Percentiles rank a stretch among this genome's conserved stretches.
phyloP scores from a whole-genome alignment of 2,113 vertebrate genomes.

The Nerophis lumbriciformis region DNA sequence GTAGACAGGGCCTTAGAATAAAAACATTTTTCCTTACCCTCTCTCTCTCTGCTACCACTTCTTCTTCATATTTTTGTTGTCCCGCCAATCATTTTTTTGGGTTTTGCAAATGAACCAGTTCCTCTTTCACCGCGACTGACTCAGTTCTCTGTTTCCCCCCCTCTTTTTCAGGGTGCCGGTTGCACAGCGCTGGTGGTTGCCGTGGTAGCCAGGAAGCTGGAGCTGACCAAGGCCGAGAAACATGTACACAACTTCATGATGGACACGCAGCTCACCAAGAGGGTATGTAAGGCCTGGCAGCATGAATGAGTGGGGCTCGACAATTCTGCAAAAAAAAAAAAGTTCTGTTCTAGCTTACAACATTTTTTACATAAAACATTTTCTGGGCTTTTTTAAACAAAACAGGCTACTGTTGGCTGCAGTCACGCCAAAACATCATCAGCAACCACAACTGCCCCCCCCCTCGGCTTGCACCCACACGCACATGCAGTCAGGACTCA shows the following conservation, averaged over 20 bases:
- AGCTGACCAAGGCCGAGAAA: conserved; percentile 97
- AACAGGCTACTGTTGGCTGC: no score
- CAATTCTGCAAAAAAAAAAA: no score
- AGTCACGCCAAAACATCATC: no score
- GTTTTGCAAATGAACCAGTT: conserved; percentile 40
- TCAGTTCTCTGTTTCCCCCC: conserved; percentile 29
- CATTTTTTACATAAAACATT: no score
- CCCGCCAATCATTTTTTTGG: conserved; percentile 41
- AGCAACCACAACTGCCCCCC: no score
- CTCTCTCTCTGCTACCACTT: conserved; percentile 44
- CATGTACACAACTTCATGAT: conserved; percentile 99
- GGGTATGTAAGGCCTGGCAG: conserved; percentile 75
- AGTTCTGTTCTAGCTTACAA: no score
- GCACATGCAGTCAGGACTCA: no score
- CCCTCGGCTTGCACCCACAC: no score
- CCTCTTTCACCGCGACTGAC: conserved; percentile 39
- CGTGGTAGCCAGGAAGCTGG: conserved; percentile 96
- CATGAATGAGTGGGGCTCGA: conserved; percentile 18
- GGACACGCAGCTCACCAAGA: conserved; percentile 97
- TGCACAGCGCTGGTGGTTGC: conserved; percentile 97
- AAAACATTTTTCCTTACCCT: not conserved
- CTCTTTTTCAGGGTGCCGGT: conserved; percentile 80
- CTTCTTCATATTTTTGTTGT: conserved; percentile 45
- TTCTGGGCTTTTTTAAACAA: no score
- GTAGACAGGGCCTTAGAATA: no score